These are phyloP conservation scores for Mastomys natalensis DNA, from an alignment of 2,113 vertebrate species.

Conservation along the genomic window DNA sequence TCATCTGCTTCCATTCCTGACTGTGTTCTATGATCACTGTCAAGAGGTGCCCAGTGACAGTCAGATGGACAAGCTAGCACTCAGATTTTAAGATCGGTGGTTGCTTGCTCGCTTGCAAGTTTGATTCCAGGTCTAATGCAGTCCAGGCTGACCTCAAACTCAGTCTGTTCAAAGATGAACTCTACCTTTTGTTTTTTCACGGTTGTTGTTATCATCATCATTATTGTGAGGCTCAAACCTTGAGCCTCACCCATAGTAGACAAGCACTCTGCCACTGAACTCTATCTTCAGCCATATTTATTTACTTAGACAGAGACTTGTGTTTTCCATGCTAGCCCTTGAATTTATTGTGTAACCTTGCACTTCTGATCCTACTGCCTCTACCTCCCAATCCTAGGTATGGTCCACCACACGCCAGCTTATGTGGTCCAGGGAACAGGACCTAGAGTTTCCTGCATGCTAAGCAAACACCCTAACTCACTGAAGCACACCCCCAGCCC, in stretches of 20 bases:
- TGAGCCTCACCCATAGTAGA: neutral
- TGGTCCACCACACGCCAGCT: neutral
- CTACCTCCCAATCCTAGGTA: neutral
- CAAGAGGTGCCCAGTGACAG: neutral
- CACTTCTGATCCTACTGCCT: neutral
- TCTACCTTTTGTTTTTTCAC: neutral
- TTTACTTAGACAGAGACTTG: neutral
- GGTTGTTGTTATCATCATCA: neutral
- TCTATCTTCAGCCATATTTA: neutral
- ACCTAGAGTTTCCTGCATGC: neutral
- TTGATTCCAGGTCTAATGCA: neutral
- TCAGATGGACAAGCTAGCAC: neutral
- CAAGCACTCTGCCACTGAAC: neutral
- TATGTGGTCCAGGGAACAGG: neutral
- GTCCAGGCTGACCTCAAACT: neutral
- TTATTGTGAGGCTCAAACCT: neutral
- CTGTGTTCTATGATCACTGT: neutral
- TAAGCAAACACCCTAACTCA: neutral
- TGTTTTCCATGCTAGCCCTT: neutral
- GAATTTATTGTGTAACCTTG: neutral
- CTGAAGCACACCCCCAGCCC: neutral
- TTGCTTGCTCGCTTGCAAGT: neutral
- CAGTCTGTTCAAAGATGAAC: neutral
- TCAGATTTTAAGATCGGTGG: neutral
- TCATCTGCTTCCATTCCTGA: conserved; percentile 56